Conservation (phyloP, 2,888 invertebrate species). For the Drosophila kanekoi region DNA sequence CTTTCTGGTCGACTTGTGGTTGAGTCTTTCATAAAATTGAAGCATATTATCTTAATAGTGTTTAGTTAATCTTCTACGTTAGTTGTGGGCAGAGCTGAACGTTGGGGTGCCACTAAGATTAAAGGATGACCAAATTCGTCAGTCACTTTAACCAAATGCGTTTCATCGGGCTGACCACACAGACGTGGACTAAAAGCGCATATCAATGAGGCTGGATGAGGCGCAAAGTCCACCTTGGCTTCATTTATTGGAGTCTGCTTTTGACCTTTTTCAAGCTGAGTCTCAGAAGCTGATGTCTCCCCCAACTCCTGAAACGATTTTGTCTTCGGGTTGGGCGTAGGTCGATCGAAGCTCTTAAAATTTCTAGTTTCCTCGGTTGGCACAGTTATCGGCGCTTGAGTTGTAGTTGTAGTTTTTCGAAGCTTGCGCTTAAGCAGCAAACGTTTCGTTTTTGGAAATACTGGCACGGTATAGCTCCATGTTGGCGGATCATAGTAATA, state of each 20-base stretch:
- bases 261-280: no score
- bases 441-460: not conserved
- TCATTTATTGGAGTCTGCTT: not conserved
- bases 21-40: not conserved
- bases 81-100: slow-evolving; percentile 1
- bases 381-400: not conserved
- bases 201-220: slow-evolving; percentile 13
- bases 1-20: slow-evolving; percentile 28
- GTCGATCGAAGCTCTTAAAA: not conserved
- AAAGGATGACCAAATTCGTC: not conserved
- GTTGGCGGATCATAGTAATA: not conserved
- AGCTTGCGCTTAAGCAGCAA: not conserved
- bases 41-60: not conserved
- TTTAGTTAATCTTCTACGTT: not conserved
- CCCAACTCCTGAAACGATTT: no score
- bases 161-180: slow-evolving; percentile 4
- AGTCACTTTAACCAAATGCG: slow-evolving; percentile 1
- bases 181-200: slow-evolving; percentile 15
- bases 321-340: not conserved
- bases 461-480: not conserved
- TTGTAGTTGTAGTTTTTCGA: slow-evolving; percentile 5
- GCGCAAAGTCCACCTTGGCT: not conserved
- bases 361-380: not conserved
- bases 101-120: not conserved
- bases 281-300: not conserved